Evolutionary conservation across 2,888 invertebrate species (phyloP).

Genomic region (Miltochrista miniata): DNA sequence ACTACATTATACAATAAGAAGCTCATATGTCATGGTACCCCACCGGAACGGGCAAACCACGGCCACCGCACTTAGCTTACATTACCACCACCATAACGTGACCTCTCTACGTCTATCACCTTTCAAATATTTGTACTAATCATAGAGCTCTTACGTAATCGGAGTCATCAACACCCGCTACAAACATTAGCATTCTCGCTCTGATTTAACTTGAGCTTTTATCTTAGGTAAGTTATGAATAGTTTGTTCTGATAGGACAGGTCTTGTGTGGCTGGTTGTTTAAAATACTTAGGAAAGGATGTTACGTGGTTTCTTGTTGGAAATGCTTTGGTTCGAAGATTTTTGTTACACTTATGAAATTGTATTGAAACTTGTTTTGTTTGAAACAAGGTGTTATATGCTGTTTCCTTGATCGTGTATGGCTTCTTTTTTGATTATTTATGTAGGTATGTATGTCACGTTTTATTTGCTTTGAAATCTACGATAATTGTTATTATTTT

Average conservation of each 20-base stretch:
- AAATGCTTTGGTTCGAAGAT: slow-evolving; percentile 18
- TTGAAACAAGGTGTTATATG: slow-evolving; percentile 1
- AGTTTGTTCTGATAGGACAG: slow-evolving; percentile 15
- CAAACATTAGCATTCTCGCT: neutral
- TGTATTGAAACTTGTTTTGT: slow-evolving; percentile 17
- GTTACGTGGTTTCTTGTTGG: slow-evolving; percentile 36
- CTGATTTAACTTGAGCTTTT: neutral
- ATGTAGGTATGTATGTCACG: no score
- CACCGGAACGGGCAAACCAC: slow-evolving; percentile 73
- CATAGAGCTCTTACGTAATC: slow-evolving; percentile 4
- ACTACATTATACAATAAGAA: slow-evolving; percentile 54
- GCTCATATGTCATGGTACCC: slow-evolving; percentile 66
- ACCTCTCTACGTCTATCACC: slow-evolving; percentile 19
- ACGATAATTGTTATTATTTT: no score
- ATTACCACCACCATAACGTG: slow-evolving; percentile 54
- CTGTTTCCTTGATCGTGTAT: neutral
- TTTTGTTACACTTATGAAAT: slow-evolving; percentile 39
- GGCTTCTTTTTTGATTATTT: neutral
- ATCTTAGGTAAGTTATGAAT: neutral
- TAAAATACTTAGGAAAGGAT: slow-evolving; percentile 41
- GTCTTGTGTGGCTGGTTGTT: slow-evolving; percentile 21
- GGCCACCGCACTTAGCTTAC: slow-evolving; percentile 61
- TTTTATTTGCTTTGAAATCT: no score
- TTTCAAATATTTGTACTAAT: neutral
- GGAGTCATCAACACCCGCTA: neutral